Evolutionary conservation across 1,140 invertebrate species (phyloP).

Genomic region (Leptinotarsa lineolata): DNA sequence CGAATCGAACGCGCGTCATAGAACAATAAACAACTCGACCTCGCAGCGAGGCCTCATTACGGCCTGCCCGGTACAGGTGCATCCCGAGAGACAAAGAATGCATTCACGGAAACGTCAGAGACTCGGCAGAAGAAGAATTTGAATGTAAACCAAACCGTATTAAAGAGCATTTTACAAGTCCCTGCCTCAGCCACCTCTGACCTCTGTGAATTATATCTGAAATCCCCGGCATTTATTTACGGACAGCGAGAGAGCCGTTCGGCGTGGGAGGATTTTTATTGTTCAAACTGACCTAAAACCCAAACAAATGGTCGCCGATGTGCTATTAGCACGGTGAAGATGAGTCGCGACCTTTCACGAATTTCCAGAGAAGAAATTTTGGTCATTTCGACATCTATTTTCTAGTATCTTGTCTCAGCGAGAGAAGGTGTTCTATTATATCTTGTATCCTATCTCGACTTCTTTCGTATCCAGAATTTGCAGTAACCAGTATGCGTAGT

Average conservation of each 20-base stretch:
- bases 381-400: too few species aligned
- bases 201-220: conserved; percentile 39
- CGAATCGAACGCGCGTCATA: neutral
- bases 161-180: conserved; percentile 36
- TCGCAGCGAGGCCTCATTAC: neutral
- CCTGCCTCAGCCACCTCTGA: conserved; percentile 32
- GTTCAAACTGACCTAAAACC: conserved; percentile 40
- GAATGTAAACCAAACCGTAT: conserved; percentile 33
- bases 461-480: too few species aligned
- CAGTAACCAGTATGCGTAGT: too few species aligned
- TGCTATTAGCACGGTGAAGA: neutral
- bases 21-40: conserved; percentile 4
- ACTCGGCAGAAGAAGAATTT: conserved; percentile 3
- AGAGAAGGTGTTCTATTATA: too few species aligned
- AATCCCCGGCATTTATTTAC: conserved; percentile 38
- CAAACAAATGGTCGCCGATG: conserved; percentile 31
- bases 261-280: conserved; percentile 38
- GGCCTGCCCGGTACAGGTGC: neutral
- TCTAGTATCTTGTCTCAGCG: too few species aligned
- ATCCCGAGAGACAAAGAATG: conserved; percentile 6
- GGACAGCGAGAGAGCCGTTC: conserved; percentile 17
- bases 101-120: neutral
- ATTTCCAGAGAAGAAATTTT: too few species aligned
- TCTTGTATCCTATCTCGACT: too few species aligned
- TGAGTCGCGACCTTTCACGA: too few species aligned